These are phyloP conservation scores for Drosophila novamexicana DNA, from an alignment of 1,140 invertebrate genomes.

Conservation along the genomic window DNA sequence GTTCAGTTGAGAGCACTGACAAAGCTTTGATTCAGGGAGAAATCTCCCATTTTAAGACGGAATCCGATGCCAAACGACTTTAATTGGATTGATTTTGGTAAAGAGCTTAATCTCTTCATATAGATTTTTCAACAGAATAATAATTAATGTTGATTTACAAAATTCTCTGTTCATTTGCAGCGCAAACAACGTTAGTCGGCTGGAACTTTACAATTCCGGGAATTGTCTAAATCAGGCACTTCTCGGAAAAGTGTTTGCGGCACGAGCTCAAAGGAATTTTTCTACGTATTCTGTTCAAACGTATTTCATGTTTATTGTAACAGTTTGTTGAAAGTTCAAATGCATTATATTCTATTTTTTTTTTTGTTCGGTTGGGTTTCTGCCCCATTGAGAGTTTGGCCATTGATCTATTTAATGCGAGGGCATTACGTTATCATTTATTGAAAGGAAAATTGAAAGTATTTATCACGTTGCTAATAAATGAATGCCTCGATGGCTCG, in stretches of 20 bases:
- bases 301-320: slow-evolving; percentile 8
- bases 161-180: not conserved
- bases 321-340: slow-evolving; percentile 24
- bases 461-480: slow-evolving; percentile 82
- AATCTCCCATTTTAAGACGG: no score
- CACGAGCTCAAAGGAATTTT: not conserved
- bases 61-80: no score
- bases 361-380: slow-evolving; percentile 3
- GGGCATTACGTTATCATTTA: slow-evolving; percentile 79
- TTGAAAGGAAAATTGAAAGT: slow-evolving; percentile 80
- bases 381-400: slow-evolving; percentile 42
- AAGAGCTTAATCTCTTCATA: no score
- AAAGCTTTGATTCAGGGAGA: no score
- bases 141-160: not conserved
- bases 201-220: not conserved
- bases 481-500: slow-evolving; percentile 67
- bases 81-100: no score
- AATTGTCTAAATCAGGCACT: not conserved
- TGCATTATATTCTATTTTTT: slow-evolving; percentile 7
- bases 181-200: not conserved
- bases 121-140: not conserved
- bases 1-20: no score
- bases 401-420: slow-evolving; percentile 76
- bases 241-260: not conserved
- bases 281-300: not conserved